Percentiles rank a stretch among this genome's conserved stretches.
Conservation (phyloP, 1,140 invertebrate genomes). For the Trichomalopsis sarcophagae region DNA sequence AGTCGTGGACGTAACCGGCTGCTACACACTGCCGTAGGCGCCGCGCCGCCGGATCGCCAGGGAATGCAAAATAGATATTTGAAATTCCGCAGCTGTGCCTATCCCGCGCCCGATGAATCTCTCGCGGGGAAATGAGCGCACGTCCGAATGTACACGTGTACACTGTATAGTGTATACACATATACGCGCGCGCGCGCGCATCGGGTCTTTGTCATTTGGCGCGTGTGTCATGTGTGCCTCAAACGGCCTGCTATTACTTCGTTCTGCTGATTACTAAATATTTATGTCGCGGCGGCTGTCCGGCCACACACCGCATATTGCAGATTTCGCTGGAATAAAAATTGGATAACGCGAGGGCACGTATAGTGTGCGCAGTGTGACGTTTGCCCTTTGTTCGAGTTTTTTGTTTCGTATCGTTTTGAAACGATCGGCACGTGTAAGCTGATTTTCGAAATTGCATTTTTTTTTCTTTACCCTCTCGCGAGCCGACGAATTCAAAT, state of each 20-base stretch:
- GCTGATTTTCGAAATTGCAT: neutral
- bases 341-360: neutral
- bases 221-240: conserved; percentile 14
- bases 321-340: neutral
- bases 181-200: neutral
- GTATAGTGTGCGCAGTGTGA: neutral
- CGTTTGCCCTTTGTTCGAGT: neutral
- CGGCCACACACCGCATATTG: neutral
- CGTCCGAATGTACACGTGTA: neutral
- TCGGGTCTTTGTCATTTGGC: conserved; percentile 27
- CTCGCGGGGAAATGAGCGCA: conserved; percentile 10
- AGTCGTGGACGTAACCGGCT: neutral
- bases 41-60: conserved; percentile 54
- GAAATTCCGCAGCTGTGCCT: conserved; percentile 62
- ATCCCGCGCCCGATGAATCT: conserved; percentile 46
- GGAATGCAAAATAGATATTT: conserved; percentile 68
- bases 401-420: neutral
- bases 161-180: neutral
- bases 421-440: neutral
- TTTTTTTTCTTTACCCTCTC: neutral
- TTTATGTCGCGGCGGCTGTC: conserved; percentile 15
- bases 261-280: conserved; percentile 30
- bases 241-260: conserved; percentile 20
- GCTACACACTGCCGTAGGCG: conserved; percentile 11
- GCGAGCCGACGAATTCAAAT: too few species aligned